Base-by-base conservation (phyloP, 2,113 vertebrate species). In the Forbesichthys papilliferus region DNA sequence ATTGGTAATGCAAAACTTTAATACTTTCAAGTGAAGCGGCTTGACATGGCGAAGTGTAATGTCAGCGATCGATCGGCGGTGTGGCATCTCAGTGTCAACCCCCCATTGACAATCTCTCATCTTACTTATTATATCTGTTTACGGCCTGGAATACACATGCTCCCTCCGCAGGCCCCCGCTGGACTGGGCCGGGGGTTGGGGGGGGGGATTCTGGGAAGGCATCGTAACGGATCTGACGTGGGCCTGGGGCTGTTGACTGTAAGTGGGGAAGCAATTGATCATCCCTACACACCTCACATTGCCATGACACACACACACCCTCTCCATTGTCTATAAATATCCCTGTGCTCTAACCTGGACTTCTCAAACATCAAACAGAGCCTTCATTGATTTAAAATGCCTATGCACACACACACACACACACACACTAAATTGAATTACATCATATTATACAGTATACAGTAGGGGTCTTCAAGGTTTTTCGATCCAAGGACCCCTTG, bases 101-200 rank as follows among this genome's bases (percentile, higher is more conserved):
- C 66, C 36, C 60, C 90, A 92, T 92, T 91, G 90, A 91, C 89
- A 86, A 89, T 89, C 87, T 91, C 92, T 93, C 89, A 63, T 87
- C 89, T 93, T 92, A 91, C 91, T 71, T 78, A 80, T 79, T 85
- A 78, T 71, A 83, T 87, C 82, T 82, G 81, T 84, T 84, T 86
- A 81, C 80, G 60, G 78, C 74, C 49, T 64, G 49, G 61, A 20
- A 18, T 34, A 5, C 20, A 20, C 42, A 51, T 47, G 53, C 36
- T 51, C 33, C 20, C 52, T 20, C 59, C 61, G 16, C 60, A 47
- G 48, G 54, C 68, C 52, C 49, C 68, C 68, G 4, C 68, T 58
- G 58, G 73, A 61, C 14, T 63, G 16, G 33, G 51, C 47, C n/a
- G 48, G 53, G 5, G 53, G 18, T 16, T 16, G 14, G 13, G 5